Evolutionary conservation across 2,888 invertebrate genomes (phyloP).

Genomic region (Zygothrica quintamaculata): DNA sequence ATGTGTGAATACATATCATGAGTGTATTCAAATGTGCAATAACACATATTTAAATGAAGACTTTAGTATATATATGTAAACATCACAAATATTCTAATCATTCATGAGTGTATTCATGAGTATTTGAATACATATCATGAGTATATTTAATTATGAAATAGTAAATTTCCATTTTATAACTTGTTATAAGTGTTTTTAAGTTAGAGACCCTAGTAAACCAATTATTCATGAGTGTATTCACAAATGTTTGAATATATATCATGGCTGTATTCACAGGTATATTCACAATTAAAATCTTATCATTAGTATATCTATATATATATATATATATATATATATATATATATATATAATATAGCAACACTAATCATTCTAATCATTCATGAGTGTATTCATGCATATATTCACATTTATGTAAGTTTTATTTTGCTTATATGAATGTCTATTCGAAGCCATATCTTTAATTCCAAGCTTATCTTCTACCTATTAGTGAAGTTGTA

Average conservation of each 20-base stretch:
- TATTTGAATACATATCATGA: background rate
- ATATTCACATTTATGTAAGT: background rate
- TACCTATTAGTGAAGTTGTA: too few relatives aligned
- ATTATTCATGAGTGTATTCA: conserved; percentile 4
- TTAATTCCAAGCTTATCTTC: too few relatives aligned
- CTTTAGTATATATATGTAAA: too few relatives aligned
- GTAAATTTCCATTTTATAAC: too few relatives aligned
- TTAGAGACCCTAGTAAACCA: background rate
- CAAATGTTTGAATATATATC: background rate
- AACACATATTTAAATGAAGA: too few relatives aligned
- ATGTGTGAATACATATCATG: background rate
- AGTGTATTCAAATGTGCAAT: too few relatives aligned
- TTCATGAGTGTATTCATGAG: conserved; percentile 5
- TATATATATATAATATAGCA: conserved; percentile 1
- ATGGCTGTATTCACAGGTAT: background rate
- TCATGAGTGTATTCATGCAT: conserved; percentile 1
- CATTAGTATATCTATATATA: background rate
- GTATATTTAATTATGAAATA: too few relatives aligned
- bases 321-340: background rate
- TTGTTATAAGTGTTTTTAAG: too few relatives aligned
- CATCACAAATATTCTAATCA: too few relatives aligned
- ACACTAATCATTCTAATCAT: too few relatives aligned
- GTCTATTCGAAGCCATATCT: too few relatives aligned
- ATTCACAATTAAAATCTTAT: background rate
- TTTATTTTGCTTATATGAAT: background rate